A percentile compares a stretch with the other conserved stretches of the same genome.
These are phyloP conservation scores for Leucosticte australis DNA, from an alignment of 2,113 vertebrate genomes.

Conservation along the genomic window DNA sequence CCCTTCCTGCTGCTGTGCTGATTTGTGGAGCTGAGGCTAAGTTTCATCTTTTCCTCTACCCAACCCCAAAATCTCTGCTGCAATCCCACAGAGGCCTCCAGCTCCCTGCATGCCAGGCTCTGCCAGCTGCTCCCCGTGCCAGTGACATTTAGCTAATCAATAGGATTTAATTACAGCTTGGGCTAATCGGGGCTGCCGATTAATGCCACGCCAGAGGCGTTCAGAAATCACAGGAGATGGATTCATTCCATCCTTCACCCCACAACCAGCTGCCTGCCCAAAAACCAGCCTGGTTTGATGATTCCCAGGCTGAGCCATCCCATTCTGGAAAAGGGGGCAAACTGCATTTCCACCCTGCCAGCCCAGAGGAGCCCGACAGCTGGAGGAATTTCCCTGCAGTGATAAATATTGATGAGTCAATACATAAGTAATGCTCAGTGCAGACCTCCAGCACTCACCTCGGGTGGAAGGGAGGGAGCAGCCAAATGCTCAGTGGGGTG, in stretches of 20 bases:
- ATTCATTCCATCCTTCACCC: neutral
- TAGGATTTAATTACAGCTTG: constrained; percentile 39
- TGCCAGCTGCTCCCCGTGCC: constrained; percentile 33
- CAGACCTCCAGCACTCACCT: neutral
- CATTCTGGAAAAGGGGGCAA: neutral
- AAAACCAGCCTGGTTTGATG: neutral
- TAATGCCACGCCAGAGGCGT: neutral
- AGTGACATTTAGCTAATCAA: constrained; percentile 54
- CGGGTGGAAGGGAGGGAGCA: neutral
- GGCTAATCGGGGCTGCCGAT: constrained; percentile 35
- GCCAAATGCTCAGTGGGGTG: neutral
- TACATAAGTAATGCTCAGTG: neutral
- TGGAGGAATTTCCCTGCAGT: constrained; percentile 13
- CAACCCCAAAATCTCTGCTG: neutral
- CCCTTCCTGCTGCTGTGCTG: accelerated
- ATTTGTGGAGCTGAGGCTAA: accelerated
- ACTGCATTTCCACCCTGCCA: neutral
- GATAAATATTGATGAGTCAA: constrained; percentile 16
- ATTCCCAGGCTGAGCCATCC: neutral
- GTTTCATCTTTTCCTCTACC: neutral
- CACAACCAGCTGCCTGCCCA: neutral
- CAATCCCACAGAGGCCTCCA: neutral
- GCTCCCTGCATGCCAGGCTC: neutral
- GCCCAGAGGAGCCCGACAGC: neutral
- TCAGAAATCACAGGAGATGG: neutral